A percentile compares a stretch with the other conserved stretches of the same genome.
phyloP scores from a whole-genome alignment of 2,888 invertebrate genomes.

The Sphaerophoria taeniata region DNA sequence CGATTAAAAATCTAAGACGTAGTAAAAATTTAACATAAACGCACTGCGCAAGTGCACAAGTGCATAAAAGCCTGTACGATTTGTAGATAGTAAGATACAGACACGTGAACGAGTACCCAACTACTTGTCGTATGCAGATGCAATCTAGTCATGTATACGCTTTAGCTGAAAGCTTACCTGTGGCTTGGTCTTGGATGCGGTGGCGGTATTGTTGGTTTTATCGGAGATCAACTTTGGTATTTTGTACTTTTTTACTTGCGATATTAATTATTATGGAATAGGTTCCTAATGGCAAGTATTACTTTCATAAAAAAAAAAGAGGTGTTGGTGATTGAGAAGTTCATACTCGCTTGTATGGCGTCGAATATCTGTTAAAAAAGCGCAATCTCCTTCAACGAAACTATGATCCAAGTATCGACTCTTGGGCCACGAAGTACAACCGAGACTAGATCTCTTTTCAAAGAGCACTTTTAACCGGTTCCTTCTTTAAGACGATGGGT shows the following conservation, averaged over 20 bases:
- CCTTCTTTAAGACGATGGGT: not conserved
- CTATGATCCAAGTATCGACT: too few relatives aligned
- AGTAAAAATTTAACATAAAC: slow-evolving; percentile 63
- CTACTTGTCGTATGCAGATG: slow-evolving; percentile 60
- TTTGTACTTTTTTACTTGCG: not conserved
- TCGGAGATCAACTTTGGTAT: slow-evolving; percentile 53
- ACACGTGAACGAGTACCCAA: slow-evolving; percentile 12
- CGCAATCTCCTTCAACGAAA: too few relatives aligned
- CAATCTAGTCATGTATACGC: slow-evolving; percentile 70
- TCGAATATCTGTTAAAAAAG: too few relatives aligned
- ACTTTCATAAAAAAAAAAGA: too few relatives aligned
- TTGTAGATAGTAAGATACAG: slow-evolving; percentile 45
- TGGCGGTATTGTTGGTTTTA: slow-evolving; percentile 41
- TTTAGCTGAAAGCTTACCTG: slow-evolving; percentile 70
- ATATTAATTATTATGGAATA: too few relatives aligned
- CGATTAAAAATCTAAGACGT: slow-evolving; percentile 70
- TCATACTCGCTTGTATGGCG: too few relatives aligned
- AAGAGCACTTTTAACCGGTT: slow-evolving; percentile 50
- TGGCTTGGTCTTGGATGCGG: slow-evolving; percentile 52
- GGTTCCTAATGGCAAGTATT: too few relatives aligned
- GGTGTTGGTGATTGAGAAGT: too few relatives aligned
- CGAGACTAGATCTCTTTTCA: slow-evolving; percentile 39
- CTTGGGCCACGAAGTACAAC: too few relatives aligned
- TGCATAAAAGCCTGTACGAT: slow-evolving; percentile 43
- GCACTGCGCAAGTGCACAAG: slow-evolving; percentile 46